Conservation (phyloP, 1,140 invertebrate genomes). For the Pachyrhynchus sulphureomaculatus region DNA sequence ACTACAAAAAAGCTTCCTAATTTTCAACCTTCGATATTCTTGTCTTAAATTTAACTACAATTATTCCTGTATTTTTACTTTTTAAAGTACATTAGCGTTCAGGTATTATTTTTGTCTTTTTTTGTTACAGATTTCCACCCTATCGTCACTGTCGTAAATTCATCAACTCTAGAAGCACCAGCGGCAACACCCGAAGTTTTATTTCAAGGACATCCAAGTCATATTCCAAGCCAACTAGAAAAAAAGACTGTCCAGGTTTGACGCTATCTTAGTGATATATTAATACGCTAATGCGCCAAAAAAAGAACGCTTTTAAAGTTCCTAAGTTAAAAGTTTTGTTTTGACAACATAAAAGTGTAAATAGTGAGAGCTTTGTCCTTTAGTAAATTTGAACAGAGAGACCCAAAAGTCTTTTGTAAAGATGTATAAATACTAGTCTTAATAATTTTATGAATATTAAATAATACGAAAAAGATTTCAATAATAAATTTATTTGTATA, state of each 20-base stretch:
- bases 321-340: conserved; percentile 44
- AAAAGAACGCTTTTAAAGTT: conserved; percentile 43
- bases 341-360: neutral
- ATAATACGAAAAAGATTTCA: neutral
- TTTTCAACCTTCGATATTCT: too few relatives aligned
- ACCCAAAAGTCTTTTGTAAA: neutral
- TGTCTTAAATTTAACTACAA: too few relatives aligned
- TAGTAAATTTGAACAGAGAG: neutral
- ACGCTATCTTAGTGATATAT: conserved; percentile 59
- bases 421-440: neutral
- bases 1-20: too few relatives aligned
- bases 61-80: too few relatives aligned
- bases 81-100: too few relatives aligned
- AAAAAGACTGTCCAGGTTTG: conserved; percentile 57
- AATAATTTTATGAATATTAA: neutral
- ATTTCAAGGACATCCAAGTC: conserved; percentile 28
- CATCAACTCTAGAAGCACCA: conserved; percentile 15
- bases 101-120: neutral
- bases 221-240: conserved; percentile 32
- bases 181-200: conserved; percentile 28
- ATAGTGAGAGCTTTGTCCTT: neutral
- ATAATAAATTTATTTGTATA: too few relatives aligned
- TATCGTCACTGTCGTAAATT: conserved; percentile 55
- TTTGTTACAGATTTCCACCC: conserved; percentile 57
- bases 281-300: conserved; percentile 15